These are phyloP conservation scores for Nansenia antarctica DNA, from an alignment of 2,113 vertebrate genomes.

Conservation along the genomic window DNA sequence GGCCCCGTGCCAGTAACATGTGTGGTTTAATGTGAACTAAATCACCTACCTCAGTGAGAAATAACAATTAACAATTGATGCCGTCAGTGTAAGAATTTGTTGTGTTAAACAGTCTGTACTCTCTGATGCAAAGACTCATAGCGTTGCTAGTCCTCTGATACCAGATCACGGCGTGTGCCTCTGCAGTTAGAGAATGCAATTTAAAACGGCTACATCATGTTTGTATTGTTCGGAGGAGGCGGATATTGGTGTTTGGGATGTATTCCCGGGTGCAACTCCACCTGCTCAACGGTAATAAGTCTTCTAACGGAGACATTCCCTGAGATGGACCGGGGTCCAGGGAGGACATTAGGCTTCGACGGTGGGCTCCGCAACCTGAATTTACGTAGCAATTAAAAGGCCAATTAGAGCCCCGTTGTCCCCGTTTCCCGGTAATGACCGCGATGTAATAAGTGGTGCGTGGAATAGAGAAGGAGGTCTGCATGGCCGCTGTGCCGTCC, in stretches of 20 bases:
- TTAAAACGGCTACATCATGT: neutral
- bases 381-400: constrained; percentile 61
- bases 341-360: constrained; percentile 31
- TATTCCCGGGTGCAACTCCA: constrained; percentile 29
- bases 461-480: neutral
- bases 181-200: too few relatives aligned
- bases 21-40: too few relatives aligned
- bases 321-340: constrained; percentile 29
- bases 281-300: constrained; percentile 31
- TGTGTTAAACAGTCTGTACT: too few relatives aligned
- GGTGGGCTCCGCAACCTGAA: constrained; percentile 33
- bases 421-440: constrained; percentile 46
- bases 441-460: constrained; percentile 40
- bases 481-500: constrained; percentile 24
- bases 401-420: constrained; percentile 57
- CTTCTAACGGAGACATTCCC: constrained; percentile 16
- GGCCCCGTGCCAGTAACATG: neutral
- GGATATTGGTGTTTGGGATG: neutral
- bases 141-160: too few relatives aligned
- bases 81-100: too few relatives aligned
- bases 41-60: too few relatives aligned
- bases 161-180: too few relatives aligned
- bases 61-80: too few relatives aligned
- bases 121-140: too few relatives aligned
- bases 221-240: neutral